Base-by-base conservation (phyloP, 1,140 invertebrate genomes). In the Oscheius sp. region DNA sequence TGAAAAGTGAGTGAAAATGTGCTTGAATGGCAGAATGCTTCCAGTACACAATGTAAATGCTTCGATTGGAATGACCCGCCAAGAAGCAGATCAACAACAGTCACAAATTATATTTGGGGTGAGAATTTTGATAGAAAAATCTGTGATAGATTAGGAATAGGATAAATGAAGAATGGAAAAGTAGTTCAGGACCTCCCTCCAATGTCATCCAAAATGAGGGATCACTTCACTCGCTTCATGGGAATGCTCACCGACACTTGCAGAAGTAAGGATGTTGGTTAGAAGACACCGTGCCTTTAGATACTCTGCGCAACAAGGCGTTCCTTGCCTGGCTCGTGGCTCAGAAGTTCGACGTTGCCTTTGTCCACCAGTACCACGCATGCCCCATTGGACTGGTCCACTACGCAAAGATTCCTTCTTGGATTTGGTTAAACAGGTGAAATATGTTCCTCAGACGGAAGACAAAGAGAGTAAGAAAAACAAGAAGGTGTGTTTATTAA, bases 331-430 rank as follows among this genome's bases (percentile, higher is more conserved):
- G 61, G 36, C 32, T 74, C 35, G 68, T 68, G 42, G 35, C 42
- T 32, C 66, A 74, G n/a, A 61, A 74, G 59, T 74, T 69, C 34
- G 73, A 74, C 52, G 34, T 74, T 0, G 73, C 73, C 49, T 69
- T 58, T 23, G 58, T 46, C 36, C 38, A 70, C 13, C 55, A 62
- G 32, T 74, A 46, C 65, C 49, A 73, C n/a, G n/a, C 42, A 13
- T 74, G 73, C 35, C 73, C 73, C 20, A 70, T 74, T 35, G 73
- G 73, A 68, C 28, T 74, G n/a, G 46, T 74, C 31, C 58, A 74
- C 46, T 10, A 34, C 20, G 73, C 73, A 15, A 38, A 74, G 55
- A 74, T 74, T 59, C 73, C 73, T 18, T 34, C 73, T 32, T 75
- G 67, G 67, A 52, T 76, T 35, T 73, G 74, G 74, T 20, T 76